Conservation (phyloP, 2,888 invertebrate genomes). For the Biston betularia region DNA sequence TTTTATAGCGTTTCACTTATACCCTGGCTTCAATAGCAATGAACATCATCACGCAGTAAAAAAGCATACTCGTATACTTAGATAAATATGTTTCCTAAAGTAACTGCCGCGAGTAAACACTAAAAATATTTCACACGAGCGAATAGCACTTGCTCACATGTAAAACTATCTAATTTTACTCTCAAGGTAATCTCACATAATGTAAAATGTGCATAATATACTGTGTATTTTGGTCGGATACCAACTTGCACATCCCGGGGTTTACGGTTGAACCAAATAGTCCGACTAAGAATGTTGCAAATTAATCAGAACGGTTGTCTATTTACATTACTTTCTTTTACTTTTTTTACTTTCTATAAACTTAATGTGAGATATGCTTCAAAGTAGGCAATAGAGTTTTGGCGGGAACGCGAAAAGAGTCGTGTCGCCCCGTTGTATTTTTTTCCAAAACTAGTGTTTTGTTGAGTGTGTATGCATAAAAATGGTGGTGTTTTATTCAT, state of each 20-base stretch:
- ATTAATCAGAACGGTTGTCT: slow-evolving; percentile 1
- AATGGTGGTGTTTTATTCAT: no score
- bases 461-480: no score
- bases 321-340: no score
- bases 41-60: neutral
- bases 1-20: no score
- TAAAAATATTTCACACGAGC: slow-evolving; percentile 60
- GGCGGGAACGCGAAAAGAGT: no score
- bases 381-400: no score
- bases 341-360: no score
- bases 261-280: slow-evolving; percentile 45
- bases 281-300: neutral
- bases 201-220: slow-evolving; percentile 73
- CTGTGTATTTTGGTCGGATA: slow-evolving; percentile 67
- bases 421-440: no score
- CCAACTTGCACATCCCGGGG: slow-evolving; percentile 61
- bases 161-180: slow-evolving; percentile 72
- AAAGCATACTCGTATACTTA: slow-evolving; percentile 4
- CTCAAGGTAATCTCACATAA: slow-evolving; percentile 73
- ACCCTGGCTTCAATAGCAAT: neutral
- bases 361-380: no score
- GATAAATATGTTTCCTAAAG: slow-evolving; percentile 20
- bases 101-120: slow-evolving; percentile 43
- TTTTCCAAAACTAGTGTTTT: no score
- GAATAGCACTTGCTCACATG: slow-evolving; percentile 60